Base-by-base conservation (phyloP, 2,888 invertebrate genomes). In the Dryomyza anilis region DNA sequence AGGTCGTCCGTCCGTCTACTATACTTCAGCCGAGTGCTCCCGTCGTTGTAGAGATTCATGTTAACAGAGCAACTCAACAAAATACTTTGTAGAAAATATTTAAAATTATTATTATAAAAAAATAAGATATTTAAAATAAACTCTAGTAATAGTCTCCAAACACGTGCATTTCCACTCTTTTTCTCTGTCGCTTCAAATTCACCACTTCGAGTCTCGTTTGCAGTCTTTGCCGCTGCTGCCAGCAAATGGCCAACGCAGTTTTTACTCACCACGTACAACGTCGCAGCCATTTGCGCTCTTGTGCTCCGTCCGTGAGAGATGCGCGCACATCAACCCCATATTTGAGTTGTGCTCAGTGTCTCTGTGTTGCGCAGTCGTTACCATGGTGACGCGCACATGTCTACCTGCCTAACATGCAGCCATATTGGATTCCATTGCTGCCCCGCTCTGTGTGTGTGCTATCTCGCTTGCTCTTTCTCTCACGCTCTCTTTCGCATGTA, bases 361-460 rank as follows among this genome's bases (percentile, higher is more conserved):
- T 19, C n/a, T 43, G 2, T 33, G 14, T 53, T 4, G 45, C 19
- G 59, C 52, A 39, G 5, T 19, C 45, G 61, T 72, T 67, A 43
- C 57, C 57, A 70, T 66, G 52, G 63, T 23, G 64, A 70, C 62
- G 25, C 43, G 57, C 63, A 58, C 63, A 61, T 63, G 70, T 69
- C 74, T 78, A 78, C 77, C 77, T 78, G 77, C 72, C 69, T 70
- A 67, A 69, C 70, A 57, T 65, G 69, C 69, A 74, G 79, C 79
- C 79, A 79, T 79, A 71, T 80, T 79, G 79, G 79, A 79, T 79
- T 78, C 78, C 78, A 79, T 78, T 73, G 74, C 74, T 77, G 65
- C 64, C 66, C 52, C 70, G 69, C 69, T 64, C 59, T 5, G 57
- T 59, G 55, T 56, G 39, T n/a, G 48, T 55, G 27, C 57, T 62